Evolutionary conservation across 2,113 vertebrate species (phyloP).

Genomic region (Theropithecus gelada): DNA sequence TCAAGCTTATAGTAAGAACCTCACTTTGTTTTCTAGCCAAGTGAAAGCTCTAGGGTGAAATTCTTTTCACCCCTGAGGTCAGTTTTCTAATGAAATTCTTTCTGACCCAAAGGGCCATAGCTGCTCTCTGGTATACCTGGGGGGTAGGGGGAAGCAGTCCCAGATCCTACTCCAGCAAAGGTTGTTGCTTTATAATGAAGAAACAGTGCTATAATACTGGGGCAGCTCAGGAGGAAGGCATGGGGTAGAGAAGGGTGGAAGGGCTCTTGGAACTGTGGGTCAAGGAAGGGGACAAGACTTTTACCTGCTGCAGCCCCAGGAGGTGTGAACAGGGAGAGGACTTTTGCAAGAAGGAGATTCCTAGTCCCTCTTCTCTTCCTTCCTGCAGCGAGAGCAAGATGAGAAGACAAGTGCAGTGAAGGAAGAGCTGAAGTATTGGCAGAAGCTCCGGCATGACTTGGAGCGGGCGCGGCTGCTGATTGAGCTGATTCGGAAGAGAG

Average conservation of each 20-base stretch:
- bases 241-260: too few species aligned
- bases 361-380: neutral
- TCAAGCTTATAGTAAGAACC: neutral
- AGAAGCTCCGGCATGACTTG: constrained; percentile 97
- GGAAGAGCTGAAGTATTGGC: constrained; percentile 97
- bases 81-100: constrained; percentile 58
- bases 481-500: constrained; percentile 97
- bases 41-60: constrained; percentile 11
- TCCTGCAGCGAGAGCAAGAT: constrained; percentile 92
- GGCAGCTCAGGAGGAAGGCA: neutral
- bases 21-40: constrained; percentile 41
- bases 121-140: neutral
- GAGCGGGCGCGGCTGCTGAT: constrained; percentile 95
- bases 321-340: neutral
- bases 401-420: constrained; percentile 95
- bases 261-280: neutral
- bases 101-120: neutral
- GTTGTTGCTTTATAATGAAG: neutral
- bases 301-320: neutral
- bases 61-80: constrained; percentile 39
- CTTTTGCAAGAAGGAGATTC: neutral
- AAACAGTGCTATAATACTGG: neutral
- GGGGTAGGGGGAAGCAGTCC: neutral
- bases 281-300: neutral
- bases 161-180: neutral